A percentile compares a stretch with the other conserved stretches of the same genome.
Conservation (phyloP, 2,113 vertebrate species). For the Suncus etruscus region DNA sequence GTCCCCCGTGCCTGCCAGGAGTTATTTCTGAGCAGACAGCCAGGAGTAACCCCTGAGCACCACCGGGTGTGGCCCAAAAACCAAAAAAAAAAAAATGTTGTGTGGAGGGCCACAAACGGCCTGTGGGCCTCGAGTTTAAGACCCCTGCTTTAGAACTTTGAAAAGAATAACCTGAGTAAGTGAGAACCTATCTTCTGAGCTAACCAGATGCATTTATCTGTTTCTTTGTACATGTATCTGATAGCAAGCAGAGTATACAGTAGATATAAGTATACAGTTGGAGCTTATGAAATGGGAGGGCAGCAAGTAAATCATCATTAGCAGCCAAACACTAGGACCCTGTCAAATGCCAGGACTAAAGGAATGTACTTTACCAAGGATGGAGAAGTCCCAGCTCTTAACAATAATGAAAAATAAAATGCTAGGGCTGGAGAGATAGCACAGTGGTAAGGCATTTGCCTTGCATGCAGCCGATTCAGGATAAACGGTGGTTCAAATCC, state of each 20-base stretch:
- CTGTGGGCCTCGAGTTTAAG: too few relatives aligned
- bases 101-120: too few relatives aligned
- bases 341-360: not conserved
- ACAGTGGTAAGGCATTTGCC: too few relatives aligned
- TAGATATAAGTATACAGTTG: not conserved
- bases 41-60: too few relatives aligned
- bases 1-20: too few relatives aligned
- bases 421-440: too few relatives aligned
- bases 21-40: too few relatives aligned
- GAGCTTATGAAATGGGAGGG: not conserved
- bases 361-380: not conserved
- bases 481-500: too few relatives aligned
- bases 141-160: conserved; percentile 30
- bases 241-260: not conserved
- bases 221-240: not conserved
- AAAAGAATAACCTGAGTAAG: not conserved
- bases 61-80: too few relatives aligned
- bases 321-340: not conserved
- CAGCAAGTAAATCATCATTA: not conserved
- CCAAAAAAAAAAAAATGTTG: too few relatives aligned
- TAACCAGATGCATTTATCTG: not conserved
- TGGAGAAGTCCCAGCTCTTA: not conserved
- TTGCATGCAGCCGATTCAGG: too few relatives aligned
- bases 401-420: too few relatives aligned
- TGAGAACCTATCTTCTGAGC: conserved; percentile 25